phyloP scores from a whole-genome alignment of 1,140 invertebrate species.

The Pararge aegeria region DNA sequence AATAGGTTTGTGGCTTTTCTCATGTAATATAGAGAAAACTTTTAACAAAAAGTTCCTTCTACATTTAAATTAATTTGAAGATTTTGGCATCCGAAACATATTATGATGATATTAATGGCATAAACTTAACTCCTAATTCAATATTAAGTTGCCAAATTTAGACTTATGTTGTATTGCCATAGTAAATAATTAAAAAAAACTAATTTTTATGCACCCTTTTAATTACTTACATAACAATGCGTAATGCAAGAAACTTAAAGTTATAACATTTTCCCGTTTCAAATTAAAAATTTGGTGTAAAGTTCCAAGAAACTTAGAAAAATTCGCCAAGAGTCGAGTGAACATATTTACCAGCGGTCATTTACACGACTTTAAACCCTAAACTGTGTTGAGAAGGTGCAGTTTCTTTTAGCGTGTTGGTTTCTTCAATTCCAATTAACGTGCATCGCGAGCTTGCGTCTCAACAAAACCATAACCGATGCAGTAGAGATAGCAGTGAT shows the following conservation, averaged over 20 bases:
- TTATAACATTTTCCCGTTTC: background rate
- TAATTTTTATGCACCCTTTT: background rate
- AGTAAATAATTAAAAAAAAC: too few species aligned
- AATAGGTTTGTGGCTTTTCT: too few species aligned
- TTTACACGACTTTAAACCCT: background rate
- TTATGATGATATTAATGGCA: too few species aligned
- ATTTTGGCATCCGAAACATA: too few species aligned
- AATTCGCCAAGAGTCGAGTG: background rate
- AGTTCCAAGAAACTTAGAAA: conserved; percentile 2
- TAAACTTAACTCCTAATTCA: too few species aligned
- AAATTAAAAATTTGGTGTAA: conserved; percentile 1
- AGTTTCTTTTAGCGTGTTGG: background rate
- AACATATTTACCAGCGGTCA: background rate
- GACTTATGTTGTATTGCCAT: too few species aligned
- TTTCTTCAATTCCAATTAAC: conserved; percentile 7
- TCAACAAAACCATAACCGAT: conserved; percentile 17
- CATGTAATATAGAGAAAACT: too few species aligned
- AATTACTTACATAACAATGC: background rate
- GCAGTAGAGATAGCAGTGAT: conserved; percentile 14
- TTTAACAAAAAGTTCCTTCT: too few species aligned
- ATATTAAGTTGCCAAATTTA: too few species aligned
- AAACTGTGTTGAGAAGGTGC: background rate
- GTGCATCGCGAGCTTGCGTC: conserved; percentile 7
- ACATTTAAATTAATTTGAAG: too few species aligned
- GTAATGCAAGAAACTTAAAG: background rate